phyloP scores from a whole-genome alignment of 2,797 vertebrate species.

The Oryzias dopingdopingensis region DNA sequence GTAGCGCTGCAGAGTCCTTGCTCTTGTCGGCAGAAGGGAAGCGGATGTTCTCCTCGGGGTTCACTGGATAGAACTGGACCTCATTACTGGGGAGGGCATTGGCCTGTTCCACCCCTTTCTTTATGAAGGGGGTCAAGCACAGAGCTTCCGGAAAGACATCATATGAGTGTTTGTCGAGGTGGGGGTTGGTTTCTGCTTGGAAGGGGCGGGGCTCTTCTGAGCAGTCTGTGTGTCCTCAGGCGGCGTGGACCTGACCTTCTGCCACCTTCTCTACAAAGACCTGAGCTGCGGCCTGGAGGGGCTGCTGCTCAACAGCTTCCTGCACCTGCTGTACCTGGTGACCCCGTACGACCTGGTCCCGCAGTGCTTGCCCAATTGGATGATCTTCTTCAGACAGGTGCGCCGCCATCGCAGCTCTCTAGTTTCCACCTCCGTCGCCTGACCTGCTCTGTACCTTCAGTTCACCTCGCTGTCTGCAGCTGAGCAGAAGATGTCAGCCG shows the following conservation, averaged over 20 bases:
- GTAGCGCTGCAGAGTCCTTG: no score
- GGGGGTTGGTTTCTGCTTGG: slow-evolving; percentile 1
- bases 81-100: no score
- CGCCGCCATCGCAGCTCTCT: not conserved
- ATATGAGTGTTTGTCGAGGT: no score
- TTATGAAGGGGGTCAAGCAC: no score
- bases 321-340: slow-evolving; percentile 90
- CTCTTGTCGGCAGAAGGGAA: no score
- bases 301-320: slow-evolving; percentile 86
- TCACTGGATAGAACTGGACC: no score
- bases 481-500: slow-evolving; percentile 86
- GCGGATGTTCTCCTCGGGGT: no score
- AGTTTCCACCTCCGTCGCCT: not conserved
- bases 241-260: slow-evolving; percentile 86
- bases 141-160: no score
- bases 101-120: no score
- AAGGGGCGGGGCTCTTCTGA: no score
- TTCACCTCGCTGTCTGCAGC: slow-evolving; percentile 83
- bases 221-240: slow-evolving; percentile 68
- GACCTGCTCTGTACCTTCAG: slow-evolving; percentile 55
- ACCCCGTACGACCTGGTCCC: slow-evolving; percentile 87
- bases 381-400: slow-evolving; percentile 90
- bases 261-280: slow-evolving; percentile 84
- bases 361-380: slow-evolving; percentile 89
- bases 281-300: slow-evolving; percentile 88